Conservation (phyloP, 2,113 vertebrate genomes). For the Psophia crepitans region DNA sequence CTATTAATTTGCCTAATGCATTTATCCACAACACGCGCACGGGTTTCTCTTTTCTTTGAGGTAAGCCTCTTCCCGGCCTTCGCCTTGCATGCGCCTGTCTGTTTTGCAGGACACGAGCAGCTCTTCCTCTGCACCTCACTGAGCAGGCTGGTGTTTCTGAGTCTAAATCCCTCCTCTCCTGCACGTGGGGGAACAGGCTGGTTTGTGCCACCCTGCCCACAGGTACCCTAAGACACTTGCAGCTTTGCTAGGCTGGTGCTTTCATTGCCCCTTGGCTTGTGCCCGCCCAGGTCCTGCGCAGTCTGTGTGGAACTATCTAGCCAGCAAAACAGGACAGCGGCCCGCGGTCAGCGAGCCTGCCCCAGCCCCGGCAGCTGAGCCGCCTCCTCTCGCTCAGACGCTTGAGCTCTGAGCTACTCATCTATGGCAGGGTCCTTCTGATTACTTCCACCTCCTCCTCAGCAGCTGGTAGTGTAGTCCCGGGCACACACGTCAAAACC, state of each 20-base stretch:
- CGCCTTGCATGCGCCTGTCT: neutral
- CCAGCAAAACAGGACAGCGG: neutral
- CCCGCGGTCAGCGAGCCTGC: neutral
- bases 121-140: no score
- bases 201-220: neutral
- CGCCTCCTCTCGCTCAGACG: neutral
- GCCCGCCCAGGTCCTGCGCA: neutral
- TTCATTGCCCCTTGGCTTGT: neutral
- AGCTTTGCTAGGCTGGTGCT: neutral
- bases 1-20: neutral
- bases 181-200: neutral
- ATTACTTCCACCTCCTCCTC: neutral
- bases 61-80: neutral
- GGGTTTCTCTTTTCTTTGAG: neutral
- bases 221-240: neutral
- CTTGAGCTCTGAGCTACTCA: neutral
- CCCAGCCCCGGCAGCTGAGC: neutral
- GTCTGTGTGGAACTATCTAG: neutral
- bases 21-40: neutral
- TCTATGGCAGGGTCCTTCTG: neutral
- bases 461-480: accelerated
- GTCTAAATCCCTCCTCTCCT: neutral
- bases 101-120: neutral
- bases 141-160: neutral
- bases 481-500: neutral